Percentiles rank a stretch among this genome's conserved stretches.
phyloP scores from a whole-genome alignment of 2,113 vertebrate genomes.

The Gopherus evgoodei region DNA sequence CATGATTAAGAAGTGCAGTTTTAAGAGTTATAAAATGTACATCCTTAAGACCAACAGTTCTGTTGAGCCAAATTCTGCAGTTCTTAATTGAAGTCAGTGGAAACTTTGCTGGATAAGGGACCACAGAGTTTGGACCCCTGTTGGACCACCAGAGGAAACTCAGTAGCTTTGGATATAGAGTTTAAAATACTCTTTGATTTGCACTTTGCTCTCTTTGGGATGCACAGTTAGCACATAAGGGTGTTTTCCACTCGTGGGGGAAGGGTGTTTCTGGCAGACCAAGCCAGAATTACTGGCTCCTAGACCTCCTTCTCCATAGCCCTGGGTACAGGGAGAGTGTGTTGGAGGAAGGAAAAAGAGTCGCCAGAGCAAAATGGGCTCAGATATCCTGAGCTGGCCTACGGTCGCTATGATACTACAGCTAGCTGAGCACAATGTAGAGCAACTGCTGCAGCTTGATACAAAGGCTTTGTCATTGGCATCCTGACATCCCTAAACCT shows the following conservation, averaged over 20 bases:
- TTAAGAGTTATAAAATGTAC: not conserved
- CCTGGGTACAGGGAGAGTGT: not conserved
- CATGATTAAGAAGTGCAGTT: not conserved
- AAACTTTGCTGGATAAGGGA: not conserved
- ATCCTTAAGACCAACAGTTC: not conserved
- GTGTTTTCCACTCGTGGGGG: too few relatives aligned
- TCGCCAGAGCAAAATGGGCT: slow-evolving; percentile 20
- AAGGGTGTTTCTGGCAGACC: not conserved
- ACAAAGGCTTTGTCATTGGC: slow-evolving; percentile 51
- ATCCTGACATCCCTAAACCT: slow-evolving; percentile 7
- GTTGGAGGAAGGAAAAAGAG: slow-evolving; percentile 18
- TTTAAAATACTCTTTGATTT: not conserved
- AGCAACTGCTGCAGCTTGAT: slow-evolving; percentile 43
- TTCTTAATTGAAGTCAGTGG: not conserved
- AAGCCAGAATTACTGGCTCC: not conserved
- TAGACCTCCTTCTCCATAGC: not conserved
- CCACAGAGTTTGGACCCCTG: not conserved
- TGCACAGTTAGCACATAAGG: not conserved
- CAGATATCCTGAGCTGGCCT: not conserved
- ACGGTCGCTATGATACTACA: slow-evolving; percentile 29
- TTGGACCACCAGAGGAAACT: not conserved
- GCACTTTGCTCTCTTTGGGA: not conserved
- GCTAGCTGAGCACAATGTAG: slow-evolving; percentile 58
- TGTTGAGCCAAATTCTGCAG: not conserved
- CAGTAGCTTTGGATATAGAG: not conserved